Conservation (phyloP, 2,113 vertebrate genomes). For the Microtus montanus region DNA sequence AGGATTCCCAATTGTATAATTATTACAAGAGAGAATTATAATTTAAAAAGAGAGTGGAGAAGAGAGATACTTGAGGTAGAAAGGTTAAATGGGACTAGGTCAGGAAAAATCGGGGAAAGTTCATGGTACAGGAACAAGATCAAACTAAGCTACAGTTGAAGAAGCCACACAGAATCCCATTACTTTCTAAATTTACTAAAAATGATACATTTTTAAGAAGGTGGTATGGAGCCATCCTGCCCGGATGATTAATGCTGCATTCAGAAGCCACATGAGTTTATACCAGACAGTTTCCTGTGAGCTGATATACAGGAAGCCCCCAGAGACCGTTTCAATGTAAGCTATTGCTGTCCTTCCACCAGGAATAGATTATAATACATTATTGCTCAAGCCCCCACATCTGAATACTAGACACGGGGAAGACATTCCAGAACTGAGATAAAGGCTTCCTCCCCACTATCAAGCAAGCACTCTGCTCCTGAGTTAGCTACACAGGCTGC, state of each 20-base stretch:
- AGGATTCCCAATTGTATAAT: not conserved
- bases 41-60: not conserved
- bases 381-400: not conserved
- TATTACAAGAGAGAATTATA: not conserved
- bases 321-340: not conserved
- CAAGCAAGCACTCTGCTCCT: too few species aligned
- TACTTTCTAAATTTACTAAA: not conserved
- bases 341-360: not conserved
- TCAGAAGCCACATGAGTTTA: not conserved
- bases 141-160: not conserved
- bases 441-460: not conserved
- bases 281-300: not conserved
- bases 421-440: not conserved
- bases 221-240: not conserved
- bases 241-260: not conserved
- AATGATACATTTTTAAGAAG: not conserved
- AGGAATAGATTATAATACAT: not conserved
- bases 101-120: not conserved
- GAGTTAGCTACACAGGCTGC: not conserved
- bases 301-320: not conserved
- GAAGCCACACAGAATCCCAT: not conserved
- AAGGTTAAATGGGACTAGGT: not conserved
- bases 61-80: not conserved
- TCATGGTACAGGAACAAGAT: not conserved
- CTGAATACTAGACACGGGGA: not conserved